A percentile compares a stretch with the other conserved stretches of the same genome.
phyloP scores from a whole-genome alignment of 1,140 invertebrate genomes.

The Tetragonula clypearis region DNA sequence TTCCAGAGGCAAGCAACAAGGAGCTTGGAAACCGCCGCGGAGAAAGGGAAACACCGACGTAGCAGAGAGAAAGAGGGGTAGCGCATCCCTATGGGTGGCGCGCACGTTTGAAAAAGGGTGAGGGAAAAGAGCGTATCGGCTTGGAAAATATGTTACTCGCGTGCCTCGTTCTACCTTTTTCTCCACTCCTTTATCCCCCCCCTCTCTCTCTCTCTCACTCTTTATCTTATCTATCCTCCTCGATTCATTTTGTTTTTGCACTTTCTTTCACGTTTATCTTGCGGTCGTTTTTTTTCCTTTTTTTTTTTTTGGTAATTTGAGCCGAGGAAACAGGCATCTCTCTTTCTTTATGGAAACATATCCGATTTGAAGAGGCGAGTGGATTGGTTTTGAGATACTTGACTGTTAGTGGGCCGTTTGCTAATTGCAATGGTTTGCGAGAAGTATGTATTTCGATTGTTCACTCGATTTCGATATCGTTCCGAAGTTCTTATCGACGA shows the following conservation, averaged over 20 bases:
- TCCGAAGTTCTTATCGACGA: no score
- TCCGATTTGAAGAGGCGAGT: neutral
- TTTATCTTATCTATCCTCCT: no score
- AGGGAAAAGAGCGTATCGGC: constrained; percentile 61
- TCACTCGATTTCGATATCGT: no score
- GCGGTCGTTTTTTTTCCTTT: no score
- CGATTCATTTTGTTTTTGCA: neutral
- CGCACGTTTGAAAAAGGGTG: constrained; percentile 50
- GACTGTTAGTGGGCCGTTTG: no score
- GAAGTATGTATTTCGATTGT: no score
- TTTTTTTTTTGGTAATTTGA: no score
- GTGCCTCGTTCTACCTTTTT: neutral
- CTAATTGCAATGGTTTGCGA: no score
- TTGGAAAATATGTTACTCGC: constrained; percentile 61
- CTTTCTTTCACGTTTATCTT: neutral
- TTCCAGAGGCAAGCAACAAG: constrained; percentile 53
- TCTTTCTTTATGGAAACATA: neutral
- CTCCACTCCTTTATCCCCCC: neutral
- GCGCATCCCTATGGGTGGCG: constrained; percentile 29
- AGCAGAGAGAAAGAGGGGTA: constrained; percentile 28
- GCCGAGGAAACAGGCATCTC: no score
- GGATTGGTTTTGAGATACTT: neutral
- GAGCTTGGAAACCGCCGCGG: constrained; percentile 12
- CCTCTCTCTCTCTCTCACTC: neutral
- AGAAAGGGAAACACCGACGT: constrained; percentile 43